Conservation (phyloP, 2,113 vertebrate species). For the Oceanodroma tethys region DNA sequence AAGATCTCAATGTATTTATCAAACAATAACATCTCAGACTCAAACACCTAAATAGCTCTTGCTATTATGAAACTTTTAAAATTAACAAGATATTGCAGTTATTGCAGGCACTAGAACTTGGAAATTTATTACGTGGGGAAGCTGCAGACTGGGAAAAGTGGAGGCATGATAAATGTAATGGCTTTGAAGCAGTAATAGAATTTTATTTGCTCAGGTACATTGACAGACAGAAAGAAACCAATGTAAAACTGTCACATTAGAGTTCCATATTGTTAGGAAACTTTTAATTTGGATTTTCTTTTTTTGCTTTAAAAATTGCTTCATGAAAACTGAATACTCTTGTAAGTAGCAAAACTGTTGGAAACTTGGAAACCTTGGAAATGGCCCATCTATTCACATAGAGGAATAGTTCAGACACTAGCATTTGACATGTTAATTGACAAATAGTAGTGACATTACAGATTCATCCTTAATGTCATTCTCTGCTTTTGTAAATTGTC, state of each 20-base stretch:
- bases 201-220: neutral
- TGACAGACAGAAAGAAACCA: neutral
- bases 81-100: neutral
- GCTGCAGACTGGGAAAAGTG: neutral
- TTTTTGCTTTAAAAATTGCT: neutral
- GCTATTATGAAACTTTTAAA: neutral
- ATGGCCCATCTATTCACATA: neutral
- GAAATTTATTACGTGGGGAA: neutral
- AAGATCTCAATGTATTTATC: neutral
- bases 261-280: neutral
- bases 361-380: neutral
- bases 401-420: neutral
- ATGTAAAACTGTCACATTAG: neutral
- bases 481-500: neutral
- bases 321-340: neutral
- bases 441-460: neutral
- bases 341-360: neutral
- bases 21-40: neutral
- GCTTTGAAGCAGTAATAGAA: neutral
- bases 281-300: neutral
- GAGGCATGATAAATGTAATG: neutral
- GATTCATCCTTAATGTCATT: neutral
- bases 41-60: neutral
- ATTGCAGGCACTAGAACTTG: neutral
- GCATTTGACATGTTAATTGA: constrained; percentile 1